phyloP scores from a whole-genome alignment of 1,140 invertebrate genomes.

The Euura lappo region DNA sequence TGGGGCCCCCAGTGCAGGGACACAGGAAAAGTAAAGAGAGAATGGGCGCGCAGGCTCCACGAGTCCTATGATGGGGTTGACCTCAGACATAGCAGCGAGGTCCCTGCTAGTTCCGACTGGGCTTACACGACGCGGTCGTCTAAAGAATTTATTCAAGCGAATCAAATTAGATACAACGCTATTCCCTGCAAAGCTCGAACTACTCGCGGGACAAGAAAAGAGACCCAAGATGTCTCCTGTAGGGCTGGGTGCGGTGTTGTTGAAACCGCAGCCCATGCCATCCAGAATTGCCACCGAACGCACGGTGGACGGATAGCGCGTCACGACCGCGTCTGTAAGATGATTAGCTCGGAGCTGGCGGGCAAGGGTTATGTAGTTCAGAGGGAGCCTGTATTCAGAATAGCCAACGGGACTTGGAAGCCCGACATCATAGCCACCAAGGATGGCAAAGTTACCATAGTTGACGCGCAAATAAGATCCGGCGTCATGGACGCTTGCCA shows the following conservation, averaged over 20 bases:
- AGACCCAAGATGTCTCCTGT: conserved; percentile 28
- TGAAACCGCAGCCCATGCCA: conserved; percentile 48
- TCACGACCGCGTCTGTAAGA: conserved; percentile 36
- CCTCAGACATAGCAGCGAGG: not conserved
- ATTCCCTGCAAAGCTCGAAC: conserved; percentile 13
- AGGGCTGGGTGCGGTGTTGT: conserved; percentile 40
- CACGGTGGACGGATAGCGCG: conserved; percentile 44
- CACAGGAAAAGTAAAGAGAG: conserved; percentile 24
- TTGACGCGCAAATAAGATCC: conserved; percentile 33
- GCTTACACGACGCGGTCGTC: not conserved
- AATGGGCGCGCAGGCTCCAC: conserved; percentile 23
- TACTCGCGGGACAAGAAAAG: conserved; percentile 27
- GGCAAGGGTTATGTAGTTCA: conserved; percentile 21
- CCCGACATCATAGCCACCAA: conserved; percentile 31
- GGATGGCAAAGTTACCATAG: conserved; percentile 7
- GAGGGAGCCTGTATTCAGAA: conserved; percentile 22
- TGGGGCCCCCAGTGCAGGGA: conserved; percentile 25
- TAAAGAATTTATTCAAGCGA: conserved; percentile 12
- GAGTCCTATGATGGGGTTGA: not conserved
- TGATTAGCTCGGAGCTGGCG: conserved; percentile 10
- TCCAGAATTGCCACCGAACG: conserved; percentile 47
- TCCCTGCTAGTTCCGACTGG: not conserved
- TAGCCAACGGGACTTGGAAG: conserved; percentile 15
- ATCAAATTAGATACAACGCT: not conserved
- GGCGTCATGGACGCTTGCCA: conserved; percentile 20